A percentile compares a stretch with the other conserved stretches of the same genome.
These are phyloP conservation scores for Acanthaster planci DNA, from an alignment of 35 echinoderm and acorn worm genomes.

Conservation along the genomic window DNA sequence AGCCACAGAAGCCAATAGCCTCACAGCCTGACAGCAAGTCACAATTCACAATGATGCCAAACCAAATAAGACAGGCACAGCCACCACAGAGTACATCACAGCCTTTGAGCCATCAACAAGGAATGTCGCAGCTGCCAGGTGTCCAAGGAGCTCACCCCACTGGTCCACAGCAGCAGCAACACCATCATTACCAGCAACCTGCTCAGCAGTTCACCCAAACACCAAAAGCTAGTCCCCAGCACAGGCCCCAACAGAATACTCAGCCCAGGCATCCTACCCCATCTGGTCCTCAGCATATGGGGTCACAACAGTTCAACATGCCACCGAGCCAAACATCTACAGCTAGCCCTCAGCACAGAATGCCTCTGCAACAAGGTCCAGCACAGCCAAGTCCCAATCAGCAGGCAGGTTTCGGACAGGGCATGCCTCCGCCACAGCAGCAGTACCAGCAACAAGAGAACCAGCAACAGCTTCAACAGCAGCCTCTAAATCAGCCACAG, in stretches of 20 bases:
- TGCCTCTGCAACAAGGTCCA: constrained; percentile 18
- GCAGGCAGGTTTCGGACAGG: constrained; percentile 28
- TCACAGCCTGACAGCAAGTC: not conserved
- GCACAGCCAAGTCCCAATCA: constrained; percentile 19
- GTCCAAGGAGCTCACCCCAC: not conserved
- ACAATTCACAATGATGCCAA: not conserved
- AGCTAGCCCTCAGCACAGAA: not conserved
- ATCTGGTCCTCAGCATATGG: constrained; percentile 17
- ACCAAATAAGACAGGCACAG: constrained; percentile 26
- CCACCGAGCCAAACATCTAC: not conserved
- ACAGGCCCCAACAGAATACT: constrained; percentile 32
- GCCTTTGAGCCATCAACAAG: not conserved
- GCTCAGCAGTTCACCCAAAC: not conserved
- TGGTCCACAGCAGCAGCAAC: not conserved
- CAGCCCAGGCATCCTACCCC: constrained; percentile 22
- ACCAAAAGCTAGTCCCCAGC: constrained; percentile 32
- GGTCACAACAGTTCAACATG: constrained; percentile 9
- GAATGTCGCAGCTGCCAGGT: not conserved
- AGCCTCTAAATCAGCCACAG: constrained; percentile 21
- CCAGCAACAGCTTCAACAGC: constrained; percentile 28
- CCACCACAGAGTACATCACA: not conserved
- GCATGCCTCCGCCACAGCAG: not conserved
- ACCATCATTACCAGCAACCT: constrained; percentile 39
- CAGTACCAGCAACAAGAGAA: constrained; percentile 30
- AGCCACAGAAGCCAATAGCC: constrained; percentile 27